Base-by-base conservation (phyloP, 2,113 vertebrate genomes). In the Bettongia penicillata region DNA sequence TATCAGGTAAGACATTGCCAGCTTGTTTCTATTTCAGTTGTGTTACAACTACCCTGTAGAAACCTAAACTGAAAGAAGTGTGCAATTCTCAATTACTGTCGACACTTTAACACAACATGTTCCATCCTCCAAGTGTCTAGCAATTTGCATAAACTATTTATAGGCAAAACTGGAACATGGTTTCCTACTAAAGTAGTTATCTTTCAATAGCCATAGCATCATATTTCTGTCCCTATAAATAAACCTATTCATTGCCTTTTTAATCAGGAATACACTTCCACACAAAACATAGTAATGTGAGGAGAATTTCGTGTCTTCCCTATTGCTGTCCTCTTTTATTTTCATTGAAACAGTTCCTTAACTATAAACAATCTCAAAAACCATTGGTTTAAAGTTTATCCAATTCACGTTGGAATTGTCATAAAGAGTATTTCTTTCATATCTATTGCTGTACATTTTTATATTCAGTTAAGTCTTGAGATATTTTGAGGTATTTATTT, bases 331-430 rank as follows among this genome's bases (percentile, higher is more conserved):
- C 37, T 22, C 19, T 43, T 84, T 23, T n/a, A 84, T 84, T 84
- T 84, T 23, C 68, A 84, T 43, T 43, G 68, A 43, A 84, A 84
- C 19, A 84, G 43, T 94, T 7, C 1, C n/a, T 3, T 84, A 94
- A 52, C 26, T 48, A 55, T 84, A 90, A 91, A 3, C 12, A 55
- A 51, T 16, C 11, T 52, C 92, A 12, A 91, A 93, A 95, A 94
- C 28, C 26, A 3, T 9, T 92, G 6, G 3, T 96, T 94, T 95
- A 94, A 23, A 93, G 89, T 19, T 91, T 12, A 96, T 24, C 16
- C 47, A 91, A 52, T 91, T 93, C 24, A 94, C 49, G 24, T 90
- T 53, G n/a, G 4, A 16, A 92, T 50, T 55, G 90, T 22, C 43
- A 43, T 84, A 84, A 84, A 8, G 19, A 84, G 68, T 43, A 43